Evolutionary conservation across 2,888 invertebrate species (phyloP), one percentile per base, ranked within the genome.

Genomic region (Pyrgus malvae): DNA sequence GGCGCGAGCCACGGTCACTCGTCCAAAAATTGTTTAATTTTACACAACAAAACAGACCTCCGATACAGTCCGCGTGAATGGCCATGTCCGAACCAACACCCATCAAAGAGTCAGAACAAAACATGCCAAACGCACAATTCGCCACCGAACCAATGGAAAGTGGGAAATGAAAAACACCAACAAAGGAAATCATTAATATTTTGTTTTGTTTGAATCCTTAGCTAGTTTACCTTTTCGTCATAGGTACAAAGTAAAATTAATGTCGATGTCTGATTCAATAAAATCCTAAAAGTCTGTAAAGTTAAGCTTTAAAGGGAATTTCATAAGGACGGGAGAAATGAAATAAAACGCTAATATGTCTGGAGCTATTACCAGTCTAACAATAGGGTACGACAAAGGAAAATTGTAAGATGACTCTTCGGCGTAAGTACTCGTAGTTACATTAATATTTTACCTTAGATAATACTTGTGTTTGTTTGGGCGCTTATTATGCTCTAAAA

Each of bases 281-380:
- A 21, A 53, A 45, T 29, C n/a, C 23, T 44, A 35, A 37, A 51
- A 44, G 35, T n/a, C 16, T n/a, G 29, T 14, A 44, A 45, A 76
- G 73, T 75, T 69, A 72, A 44, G 23, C 42, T 35, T 51, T 79
- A 71, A 82, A 78, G 80, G 65, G 76, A 83, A 78, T 83, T 77
- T 80, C 72, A 78, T 76, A 79, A 76, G 67, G 68, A 68, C 65
- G 66, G 64, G 65, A 72, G 78, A 81, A 79, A 83, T 73, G 80
- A 83, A 83, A 86, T 83, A 81, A 86, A 81, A 86, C 73, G 80
- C 76, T 80, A 83, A 80, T 84, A 85, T 77, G 80, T 81, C 72
- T 68, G 69, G 68, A 76, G 78, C 76, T 72, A 78, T 80, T 74
- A 80, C 76, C 59, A 63, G 67, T 72, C 70, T 74, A 62, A 85